A percentile compares a stretch with the other conserved stretches of the same genome.
These are phyloP conservation scores for Pterocles burchelli DNA, from an alignment of 2,113 vertebrate genomes.

Conservation along the genomic window DNA sequence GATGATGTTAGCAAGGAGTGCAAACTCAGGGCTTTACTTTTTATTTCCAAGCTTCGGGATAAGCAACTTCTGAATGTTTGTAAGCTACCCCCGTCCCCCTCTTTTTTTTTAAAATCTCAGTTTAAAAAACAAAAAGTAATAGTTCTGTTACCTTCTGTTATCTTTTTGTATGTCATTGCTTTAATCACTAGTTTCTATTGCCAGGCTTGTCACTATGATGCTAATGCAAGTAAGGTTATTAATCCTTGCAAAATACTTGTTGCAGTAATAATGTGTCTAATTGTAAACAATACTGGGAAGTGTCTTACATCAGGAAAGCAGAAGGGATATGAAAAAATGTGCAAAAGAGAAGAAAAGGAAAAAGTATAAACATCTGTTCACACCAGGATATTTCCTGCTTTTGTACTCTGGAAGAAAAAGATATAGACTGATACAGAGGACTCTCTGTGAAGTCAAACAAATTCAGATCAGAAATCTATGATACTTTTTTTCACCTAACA, in stretches of 20 bases:
- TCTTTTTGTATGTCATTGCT: not conserved
- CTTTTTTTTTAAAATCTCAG: not conserved
- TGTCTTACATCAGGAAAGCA: not conserved
- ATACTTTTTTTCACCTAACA: not conserved
- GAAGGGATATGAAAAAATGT: not conserved
- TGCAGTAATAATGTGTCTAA: not conserved
- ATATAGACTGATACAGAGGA: not conserved
- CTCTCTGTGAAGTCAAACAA: not conserved
- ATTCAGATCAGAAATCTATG: not conserved
- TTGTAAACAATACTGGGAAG: not conserved
- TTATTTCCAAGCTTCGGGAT: not conserved
- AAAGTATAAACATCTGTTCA: not conserved
- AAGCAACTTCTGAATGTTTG: not conserved
- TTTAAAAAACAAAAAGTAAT: not conserved
- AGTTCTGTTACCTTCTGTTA: not conserved
- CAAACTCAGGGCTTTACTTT: not conserved
- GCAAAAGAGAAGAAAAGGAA: not conserved
- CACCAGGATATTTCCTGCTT: not conserved
- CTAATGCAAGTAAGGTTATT: conserved; percentile 27
- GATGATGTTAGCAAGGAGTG: not conserved
- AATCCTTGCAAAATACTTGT: not conserved
- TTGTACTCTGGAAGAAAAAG: not conserved
- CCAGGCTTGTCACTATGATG: not conserved
- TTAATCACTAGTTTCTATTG: not conserved
- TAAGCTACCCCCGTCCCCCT: accelerated